phyloP scores from a whole-genome alignment of 2,888 invertebrate species.

The Acleris sparsana region DNA sequence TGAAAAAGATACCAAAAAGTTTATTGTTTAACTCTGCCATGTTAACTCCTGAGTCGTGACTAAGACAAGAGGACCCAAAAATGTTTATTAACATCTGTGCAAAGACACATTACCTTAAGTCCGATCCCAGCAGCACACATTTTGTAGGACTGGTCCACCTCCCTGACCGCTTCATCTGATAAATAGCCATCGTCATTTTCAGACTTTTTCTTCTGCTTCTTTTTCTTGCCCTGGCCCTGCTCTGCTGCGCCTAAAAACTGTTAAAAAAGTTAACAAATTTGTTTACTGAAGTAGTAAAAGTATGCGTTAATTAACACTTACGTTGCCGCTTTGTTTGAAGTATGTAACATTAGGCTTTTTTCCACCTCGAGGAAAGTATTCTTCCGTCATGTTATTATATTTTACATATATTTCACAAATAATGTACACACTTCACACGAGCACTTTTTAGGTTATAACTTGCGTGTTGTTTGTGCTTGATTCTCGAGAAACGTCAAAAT shows the following conservation, averaged over 20 bases:
- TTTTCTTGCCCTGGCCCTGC: constrained; percentile 70
- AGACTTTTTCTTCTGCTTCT: constrained; percentile 62
- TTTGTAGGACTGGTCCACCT: constrained; percentile 61
- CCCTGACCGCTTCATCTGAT: constrained; percentile 65
- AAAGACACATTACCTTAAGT: constrained; percentile 55
- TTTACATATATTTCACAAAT: constrained; percentile 21
- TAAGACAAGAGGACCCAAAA: too few relatives aligned
- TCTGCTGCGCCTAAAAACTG: constrained; percentile 73
- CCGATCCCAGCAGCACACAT: constrained; percentile 66
- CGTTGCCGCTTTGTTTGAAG: constrained; percentile 74
- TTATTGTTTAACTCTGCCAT: too few relatives aligned
- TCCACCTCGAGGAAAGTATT: constrained; percentile 84
- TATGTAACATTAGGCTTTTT: constrained; percentile 72
- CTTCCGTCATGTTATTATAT: constrained; percentile 65
- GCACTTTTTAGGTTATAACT: constrained; percentile 54
- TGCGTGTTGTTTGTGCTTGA: constrained; percentile 43
- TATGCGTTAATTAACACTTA: constrained; percentile 41
- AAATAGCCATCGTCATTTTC: constrained; percentile 76
- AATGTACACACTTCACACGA: constrained; percentile 42
- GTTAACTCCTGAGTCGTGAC: too few relatives aligned
- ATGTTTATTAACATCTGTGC: background rate
- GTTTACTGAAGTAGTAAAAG: background rate
- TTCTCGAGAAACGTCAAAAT: constrained; percentile 25
- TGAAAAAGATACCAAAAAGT: too few relatives aligned
- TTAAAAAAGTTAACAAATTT: background rate